phyloP scores from a whole-genome alignment of 2,888 invertebrate species.

The Cryptocephalus primarius region DNA sequence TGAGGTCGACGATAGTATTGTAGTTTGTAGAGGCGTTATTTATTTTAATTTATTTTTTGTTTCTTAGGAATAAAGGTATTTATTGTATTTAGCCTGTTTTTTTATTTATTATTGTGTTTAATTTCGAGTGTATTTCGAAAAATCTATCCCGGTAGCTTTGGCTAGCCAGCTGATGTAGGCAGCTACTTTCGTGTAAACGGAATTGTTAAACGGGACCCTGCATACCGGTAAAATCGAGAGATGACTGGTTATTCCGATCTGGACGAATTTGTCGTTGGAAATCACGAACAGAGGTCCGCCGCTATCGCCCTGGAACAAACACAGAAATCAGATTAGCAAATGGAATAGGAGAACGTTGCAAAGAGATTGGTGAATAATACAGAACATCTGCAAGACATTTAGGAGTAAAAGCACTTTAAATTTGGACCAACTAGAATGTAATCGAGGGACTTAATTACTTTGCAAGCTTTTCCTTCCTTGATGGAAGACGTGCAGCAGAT shows the following conservation, averaged over 20 bases:
- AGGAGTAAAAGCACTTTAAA: too few species aligned
- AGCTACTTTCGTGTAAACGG: constrained; percentile 32
- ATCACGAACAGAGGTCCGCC: constrained; percentile 31
- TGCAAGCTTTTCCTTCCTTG: constrained; percentile 34
- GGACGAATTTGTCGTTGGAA: constrained; percentile 23
- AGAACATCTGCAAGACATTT: too few species aligned
- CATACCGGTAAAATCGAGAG: constrained; percentile 31
- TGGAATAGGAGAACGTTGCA: too few species aligned
- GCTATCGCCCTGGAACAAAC: constrained; percentile 30
- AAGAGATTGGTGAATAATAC: too few species aligned
- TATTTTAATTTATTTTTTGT: too few species aligned
- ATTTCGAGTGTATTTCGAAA: constrained; percentile 24
- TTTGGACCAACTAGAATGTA: too few species aligned
- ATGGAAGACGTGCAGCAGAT: constrained; percentile 32
- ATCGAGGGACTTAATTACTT: constrained; percentile 17
- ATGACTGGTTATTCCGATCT: constrained; percentile 34
- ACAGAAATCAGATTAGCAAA: neutral
- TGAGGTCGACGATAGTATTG: too few species aligned
- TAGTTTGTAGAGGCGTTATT: too few species aligned
- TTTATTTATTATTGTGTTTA: too few species aligned
- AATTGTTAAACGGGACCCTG: constrained; percentile 31
- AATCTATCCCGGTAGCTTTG: constrained; percentile 29
- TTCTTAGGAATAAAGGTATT: too few species aligned
- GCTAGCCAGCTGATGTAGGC: constrained; percentile 32
- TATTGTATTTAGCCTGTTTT: too few species aligned